Evolutionary conservation across 2,797 vertebrate species (phyloP), one percentile per base, ranked within the genome.

Genomic region (Acrossocheilus fasciatus): DNA sequence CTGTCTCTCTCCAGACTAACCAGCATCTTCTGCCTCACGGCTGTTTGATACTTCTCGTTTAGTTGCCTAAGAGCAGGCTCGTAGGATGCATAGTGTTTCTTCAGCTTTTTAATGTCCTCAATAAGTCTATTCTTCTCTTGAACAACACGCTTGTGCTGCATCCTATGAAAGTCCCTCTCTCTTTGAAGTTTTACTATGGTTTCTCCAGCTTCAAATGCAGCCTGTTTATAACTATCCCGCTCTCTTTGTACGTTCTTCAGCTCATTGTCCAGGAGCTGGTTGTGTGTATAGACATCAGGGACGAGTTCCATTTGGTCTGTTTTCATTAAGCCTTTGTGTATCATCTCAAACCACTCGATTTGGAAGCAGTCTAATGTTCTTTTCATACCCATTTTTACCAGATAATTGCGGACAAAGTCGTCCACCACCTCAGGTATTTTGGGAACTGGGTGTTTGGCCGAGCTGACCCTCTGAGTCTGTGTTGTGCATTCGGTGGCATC

Each of bases 341-440:
- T 80, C 88, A 97, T 91, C 83, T 98, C 97, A 10, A 95, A 95
- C 98, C 97, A 98, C 95, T 99, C 98, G 0, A 92, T 94, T 68
- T 99, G 96, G 89, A 99, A 99, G 92, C 96, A 97, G 79, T 97
- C 90, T 8, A 99, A 92, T 0, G 98, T 99, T 91, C 95, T 95
- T 45, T 88, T 93, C 98, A 99, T 98, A 66, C 94, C 95, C 95
- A 94, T 86, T 89, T 96, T 96, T 82, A 94, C 92, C 39, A 99
- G 95, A 87, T 97, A 99, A 92, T 95, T 97, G 90, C 96, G 96
- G 47, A 99, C 88, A 91, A 97, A 99, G 87, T 97, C 95, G 72
- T 97, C 96, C 88, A 97, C 91, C 0, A 95, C 76, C 93, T 97
- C 95, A 17, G 94, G 94, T 50, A 78, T 79, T 66, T 90, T 91